Evolutionary conservation across 2,113 vertebrate species (phyloP).

Genomic region (Phalacrocorax carbo): DNA sequence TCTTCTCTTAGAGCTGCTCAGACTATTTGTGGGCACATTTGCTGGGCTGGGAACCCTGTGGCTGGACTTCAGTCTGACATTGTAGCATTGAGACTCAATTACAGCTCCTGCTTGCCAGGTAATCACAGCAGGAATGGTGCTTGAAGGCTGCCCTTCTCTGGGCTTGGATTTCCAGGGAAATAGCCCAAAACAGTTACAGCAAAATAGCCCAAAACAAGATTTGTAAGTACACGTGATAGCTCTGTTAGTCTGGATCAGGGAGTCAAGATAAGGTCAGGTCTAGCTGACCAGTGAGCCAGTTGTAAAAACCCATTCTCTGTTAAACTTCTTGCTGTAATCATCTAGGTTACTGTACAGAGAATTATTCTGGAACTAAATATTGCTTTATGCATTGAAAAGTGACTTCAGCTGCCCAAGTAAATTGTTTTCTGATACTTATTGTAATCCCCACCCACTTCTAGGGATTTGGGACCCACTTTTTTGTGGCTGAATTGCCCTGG

Average conservation of each 20-base stretch:
- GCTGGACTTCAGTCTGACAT: neutral
- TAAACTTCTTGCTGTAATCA: neutral
- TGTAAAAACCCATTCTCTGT: neutral
- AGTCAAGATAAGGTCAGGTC: neutral
- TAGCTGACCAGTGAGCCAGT: neutral
- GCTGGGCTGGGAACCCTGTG: neutral
- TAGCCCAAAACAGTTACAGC: neutral
- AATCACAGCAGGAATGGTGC: neutral
- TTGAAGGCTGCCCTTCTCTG: neutral
- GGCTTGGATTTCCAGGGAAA: neutral
- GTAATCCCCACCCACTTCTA: neutral
- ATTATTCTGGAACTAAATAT: neutral
- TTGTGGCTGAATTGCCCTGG: neutral
- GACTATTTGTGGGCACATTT: neutral
- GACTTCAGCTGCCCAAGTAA: neutral
- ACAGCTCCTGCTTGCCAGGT: neutral
- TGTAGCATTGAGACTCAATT: neutral
- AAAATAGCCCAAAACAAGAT: neutral
- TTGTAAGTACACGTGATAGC: accelerated
- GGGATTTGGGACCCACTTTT: neutral
- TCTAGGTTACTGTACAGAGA: neutral
- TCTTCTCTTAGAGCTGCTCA: neutral
- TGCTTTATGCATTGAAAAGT: neutral
- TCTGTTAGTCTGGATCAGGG: neutral
- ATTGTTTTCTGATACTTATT: neutral